Conservation (phyloP, 2,797 vertebrate species). For the Tachyglossus aculeatus region DNA sequence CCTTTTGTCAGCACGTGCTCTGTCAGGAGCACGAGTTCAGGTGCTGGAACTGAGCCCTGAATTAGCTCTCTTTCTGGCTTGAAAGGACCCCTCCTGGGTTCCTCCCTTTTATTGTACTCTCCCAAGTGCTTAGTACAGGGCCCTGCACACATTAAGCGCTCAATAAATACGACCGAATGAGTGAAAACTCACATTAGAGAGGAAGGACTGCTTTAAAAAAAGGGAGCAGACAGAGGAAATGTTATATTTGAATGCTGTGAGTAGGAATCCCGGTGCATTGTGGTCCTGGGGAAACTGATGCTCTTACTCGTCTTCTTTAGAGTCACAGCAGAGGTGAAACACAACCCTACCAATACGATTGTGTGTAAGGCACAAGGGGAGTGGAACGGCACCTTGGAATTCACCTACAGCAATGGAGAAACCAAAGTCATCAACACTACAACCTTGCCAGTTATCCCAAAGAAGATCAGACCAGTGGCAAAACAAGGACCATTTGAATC, state of each 20-base stretch:
- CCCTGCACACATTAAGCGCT: too few species aligned
- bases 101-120: neutral
- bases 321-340: constrained; percentile 93
- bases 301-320: constrained; percentile 62
- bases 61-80: neutral
- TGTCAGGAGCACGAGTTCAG: neutral
- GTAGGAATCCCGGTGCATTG: too few species aligned
- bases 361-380: constrained; percentile 96
- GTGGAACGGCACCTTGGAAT: constrained; percentile 93
- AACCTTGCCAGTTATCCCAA: constrained; percentile 84
- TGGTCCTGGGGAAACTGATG: too few species aligned
- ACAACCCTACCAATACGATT: constrained; percentile 87
- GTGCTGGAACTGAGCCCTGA: neutral
- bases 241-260: too few species aligned
- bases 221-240: too few species aligned
- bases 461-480: constrained; percentile 85
- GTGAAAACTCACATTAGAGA: too few species aligned
- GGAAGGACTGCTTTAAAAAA: too few species aligned
- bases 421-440: constrained; percentile 91
- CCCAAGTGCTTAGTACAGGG: too few species aligned
- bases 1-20: neutral
- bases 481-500: constrained; percentile 88
- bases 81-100: neutral
- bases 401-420: constrained; percentile 91
- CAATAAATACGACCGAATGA: too few species aligned